A percentile compares a stretch with the other conserved stretches of the same genome.
These are phyloP conservation scores for Ips typographus DNA, from an alignment of 1,140 invertebrate genomes.

Conservation along the genomic window DNA sequence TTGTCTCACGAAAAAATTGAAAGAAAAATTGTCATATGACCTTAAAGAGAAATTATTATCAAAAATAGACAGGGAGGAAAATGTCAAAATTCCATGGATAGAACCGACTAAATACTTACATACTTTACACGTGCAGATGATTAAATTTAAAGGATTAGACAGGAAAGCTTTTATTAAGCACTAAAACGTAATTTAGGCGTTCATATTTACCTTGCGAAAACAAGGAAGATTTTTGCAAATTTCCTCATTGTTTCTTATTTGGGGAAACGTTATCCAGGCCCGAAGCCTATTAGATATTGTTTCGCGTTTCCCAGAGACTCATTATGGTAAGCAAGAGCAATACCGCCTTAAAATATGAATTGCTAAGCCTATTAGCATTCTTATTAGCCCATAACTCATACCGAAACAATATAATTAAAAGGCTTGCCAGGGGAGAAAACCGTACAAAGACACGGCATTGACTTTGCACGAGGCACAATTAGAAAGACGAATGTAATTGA, in stretches of 20 bases:
- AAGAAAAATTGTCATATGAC: too few relatives aligned
- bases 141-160: too few relatives aligned
- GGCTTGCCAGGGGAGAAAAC: constrained; percentile 23
- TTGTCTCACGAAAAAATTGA: too few relatives aligned
- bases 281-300: constrained; percentile 19
- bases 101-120: too few relatives aligned
- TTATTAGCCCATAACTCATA: constrained; percentile 35
- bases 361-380: constrained; percentile 35
- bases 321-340: constrained; percentile 26
- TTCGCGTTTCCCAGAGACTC: constrained; percentile 11
- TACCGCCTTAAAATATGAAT: constrained; percentile 33
- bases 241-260: constrained; percentile 12
- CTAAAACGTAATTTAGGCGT: constrained; percentile 1
- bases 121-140: too few relatives aligned
- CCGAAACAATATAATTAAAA: constrained; percentile 35
- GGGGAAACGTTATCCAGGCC: constrained; percentile 6
- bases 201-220: background rate
- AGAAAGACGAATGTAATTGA: constrained; percentile 23
- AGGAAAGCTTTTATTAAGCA: background rate
- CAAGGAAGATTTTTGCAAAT: constrained; percentile 6
- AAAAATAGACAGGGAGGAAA: too few relatives aligned
- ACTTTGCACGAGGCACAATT: constrained; percentile 9
- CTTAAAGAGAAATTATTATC: too few relatives aligned
- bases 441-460: constrained; percentile 20
- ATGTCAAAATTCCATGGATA: too few relatives aligned